Conservation (phyloP, 92 coral and sea anemone genomes). For the Bergia puertoricense region DNA sequence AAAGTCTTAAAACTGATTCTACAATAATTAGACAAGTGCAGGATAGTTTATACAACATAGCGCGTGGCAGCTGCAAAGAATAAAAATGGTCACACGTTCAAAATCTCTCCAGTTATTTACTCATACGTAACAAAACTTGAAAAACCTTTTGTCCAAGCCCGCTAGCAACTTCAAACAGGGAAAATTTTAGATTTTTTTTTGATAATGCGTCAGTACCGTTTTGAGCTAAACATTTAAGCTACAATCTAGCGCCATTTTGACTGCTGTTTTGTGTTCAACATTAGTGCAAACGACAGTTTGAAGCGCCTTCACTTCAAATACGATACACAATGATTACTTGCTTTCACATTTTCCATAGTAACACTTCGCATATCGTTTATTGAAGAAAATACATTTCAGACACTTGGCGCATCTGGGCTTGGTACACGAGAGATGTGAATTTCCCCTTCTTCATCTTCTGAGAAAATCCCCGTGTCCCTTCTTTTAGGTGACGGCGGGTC, state of each 20-base stretch:
- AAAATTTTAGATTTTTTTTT: too few species aligned
- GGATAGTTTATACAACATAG: not conserved
- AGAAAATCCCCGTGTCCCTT: slow-evolving; percentile 60
- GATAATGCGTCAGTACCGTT: too few species aligned
- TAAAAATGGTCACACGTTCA: not conserved
- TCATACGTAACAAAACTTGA: not conserved
- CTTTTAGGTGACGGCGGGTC: slow-evolving; percentile 53
- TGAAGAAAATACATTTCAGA: slow-evolving; percentile 41
- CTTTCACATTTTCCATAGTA: not conserved
- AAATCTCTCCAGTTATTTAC: not conserved
- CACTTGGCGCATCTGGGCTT: slow-evolving; percentile 92
- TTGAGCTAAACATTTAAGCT: not conserved
- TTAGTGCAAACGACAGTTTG: not conserved
- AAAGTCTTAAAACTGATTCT: not conserved
- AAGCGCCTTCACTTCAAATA: not conserved
- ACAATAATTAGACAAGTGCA: not conserved
- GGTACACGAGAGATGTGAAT: slow-evolving; percentile 96
- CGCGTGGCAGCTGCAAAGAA: not conserved
- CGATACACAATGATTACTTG: not conserved
- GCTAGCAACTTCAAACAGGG: not conserved
- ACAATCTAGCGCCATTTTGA: not conserved
- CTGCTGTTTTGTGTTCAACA: not conserved
- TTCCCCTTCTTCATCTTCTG: slow-evolving; percentile 98
- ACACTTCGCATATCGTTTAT: not conserved
- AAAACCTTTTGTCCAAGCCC: not conserved